Percentiles rank a stretch among this genome's conserved stretches.
These are phyloP conservation scores for Strix uralensis DNA, from an alignment of 2,113 vertebrate genomes.

Conservation along the genomic window DNA sequence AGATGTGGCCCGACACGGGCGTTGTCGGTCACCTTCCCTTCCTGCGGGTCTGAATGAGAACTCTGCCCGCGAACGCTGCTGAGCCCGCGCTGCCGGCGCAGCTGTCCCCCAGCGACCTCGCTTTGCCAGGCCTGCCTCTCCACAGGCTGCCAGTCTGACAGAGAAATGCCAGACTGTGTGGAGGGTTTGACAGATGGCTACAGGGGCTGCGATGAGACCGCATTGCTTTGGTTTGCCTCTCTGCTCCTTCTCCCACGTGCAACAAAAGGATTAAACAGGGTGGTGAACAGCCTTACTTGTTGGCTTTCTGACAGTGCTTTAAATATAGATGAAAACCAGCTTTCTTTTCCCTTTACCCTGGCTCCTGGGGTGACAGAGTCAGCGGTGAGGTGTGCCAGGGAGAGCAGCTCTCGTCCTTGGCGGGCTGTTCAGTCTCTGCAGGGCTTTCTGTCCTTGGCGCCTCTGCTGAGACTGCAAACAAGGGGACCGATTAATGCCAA, in stretches of 20 bases:
- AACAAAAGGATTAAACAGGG: background rate
- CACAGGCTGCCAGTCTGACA: background rate
- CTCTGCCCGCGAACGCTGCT: background rate
- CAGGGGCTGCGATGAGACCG: background rate
- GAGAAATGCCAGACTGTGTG: background rate
- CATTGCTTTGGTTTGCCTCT: background rate
- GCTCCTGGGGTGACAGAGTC: background rate
- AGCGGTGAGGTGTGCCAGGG: background rate
- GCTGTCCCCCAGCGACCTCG: background rate
- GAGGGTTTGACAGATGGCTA: background rate
- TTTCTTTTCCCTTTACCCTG: background rate
- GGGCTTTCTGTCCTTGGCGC: background rate
- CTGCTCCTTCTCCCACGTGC: background rate
- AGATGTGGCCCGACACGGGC: background rate
- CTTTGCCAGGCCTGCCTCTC: background rate
- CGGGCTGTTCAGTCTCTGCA: background rate
- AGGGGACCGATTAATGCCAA: background rate
- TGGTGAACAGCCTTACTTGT: background rate
- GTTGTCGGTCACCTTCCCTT: fast-evolving
- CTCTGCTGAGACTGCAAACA: background rate
- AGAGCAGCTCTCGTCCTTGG: background rate
- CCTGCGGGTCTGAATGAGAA: background rate
- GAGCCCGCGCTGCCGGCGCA: background rate
- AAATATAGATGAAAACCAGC: background rate
- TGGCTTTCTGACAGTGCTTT: background rate